These are phyloP conservation scores for Anorthoa munda DNA, from an alignment of 2,888 invertebrate species.

Conservation along the genomic window DNA sequence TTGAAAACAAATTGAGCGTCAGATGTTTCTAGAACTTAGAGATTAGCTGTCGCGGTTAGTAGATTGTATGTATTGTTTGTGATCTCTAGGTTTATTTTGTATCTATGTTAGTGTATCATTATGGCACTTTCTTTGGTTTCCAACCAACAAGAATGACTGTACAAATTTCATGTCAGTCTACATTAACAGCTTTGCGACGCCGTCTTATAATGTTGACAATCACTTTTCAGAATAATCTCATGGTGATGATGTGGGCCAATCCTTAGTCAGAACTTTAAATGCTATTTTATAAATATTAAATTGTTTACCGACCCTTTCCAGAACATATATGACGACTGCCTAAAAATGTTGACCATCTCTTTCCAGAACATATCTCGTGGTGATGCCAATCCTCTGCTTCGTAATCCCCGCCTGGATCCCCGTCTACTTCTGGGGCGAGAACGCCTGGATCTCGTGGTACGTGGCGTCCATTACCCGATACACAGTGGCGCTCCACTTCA, in stretches of 20 bases:
- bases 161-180: neutral
- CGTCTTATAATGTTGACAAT: neutral
- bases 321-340: no score
- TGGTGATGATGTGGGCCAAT: constrained; percentile 95
- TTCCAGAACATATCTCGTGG: constrained; percentile 93
- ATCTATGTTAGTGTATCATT: neutral
- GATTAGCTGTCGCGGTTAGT: neutral
- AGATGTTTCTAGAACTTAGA: neutral
- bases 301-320: no score
- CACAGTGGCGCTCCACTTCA: constrained; percentile 94
- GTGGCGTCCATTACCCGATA: constrained; percentile 94
- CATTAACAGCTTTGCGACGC: neutral
- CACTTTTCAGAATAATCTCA: constrained; percentile 92
- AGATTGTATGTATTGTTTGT: neutral
- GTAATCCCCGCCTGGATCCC: constrained; percentile 95
- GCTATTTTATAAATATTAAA: no score
- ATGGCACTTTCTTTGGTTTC: neutral
- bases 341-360: constrained; percentile 10
- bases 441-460: constrained; percentile 94
- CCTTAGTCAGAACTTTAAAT: constrained; percentile 69
- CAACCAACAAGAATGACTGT: no score
- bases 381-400: constrained; percentile 95
- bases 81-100: neutral
- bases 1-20: neutral
- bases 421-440: constrained; percentile 94